Base-by-base conservation (phyloP, 2,888 invertebrate genomes). In the Acholoe squamosa region DNA sequence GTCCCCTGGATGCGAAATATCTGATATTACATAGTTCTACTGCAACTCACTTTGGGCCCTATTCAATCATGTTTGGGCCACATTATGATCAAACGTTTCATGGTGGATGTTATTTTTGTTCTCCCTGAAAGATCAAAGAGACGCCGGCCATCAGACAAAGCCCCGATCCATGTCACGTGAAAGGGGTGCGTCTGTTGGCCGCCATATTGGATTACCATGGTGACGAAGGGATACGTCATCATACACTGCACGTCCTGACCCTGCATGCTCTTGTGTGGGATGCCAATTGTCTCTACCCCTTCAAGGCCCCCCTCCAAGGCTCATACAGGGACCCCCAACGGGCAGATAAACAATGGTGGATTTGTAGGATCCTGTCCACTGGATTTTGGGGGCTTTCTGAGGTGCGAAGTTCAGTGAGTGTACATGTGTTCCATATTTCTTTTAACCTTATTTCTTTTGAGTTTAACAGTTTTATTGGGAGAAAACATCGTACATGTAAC, bases 201-300 rank as follows among this genome's bases (percentile, higher is more conserved):
- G 80, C 80, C 80, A 80, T 80, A 43, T 80, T 80, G 80, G 80
- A 80, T 80, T 43, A 80, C 80, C 80, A 80, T 80, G 80, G 80
- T 10, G 80, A 80, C 80, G 80, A 43, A 22, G 34, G 10, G n/a
- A 33, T 80, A 43, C 80, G 34, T 80, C 80, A 80, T 80, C 80
- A 80, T n/a, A 14, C 80, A 14, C 0, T 33, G 43, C 80, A 43
- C 80, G 80, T 43, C 43, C 16, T 43, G 80, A 43, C 80, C 80
- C 33, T 43, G 80, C 80, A n/a, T 80, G 80, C 33, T 25, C 22
- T 19, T 33, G 80, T 80, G 80, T 19, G 43, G 33, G 34, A 43
- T 43, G 80, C 80, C 80, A 43, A 33, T 0, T 33, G 80, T 33
- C 19, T 71, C 28, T 16, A 28, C 71, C 71, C 31, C 71, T 25